phyloP scores from a whole-genome alignment of 2,113 vertebrate species.

The Alaudala cheleensis region DNA sequence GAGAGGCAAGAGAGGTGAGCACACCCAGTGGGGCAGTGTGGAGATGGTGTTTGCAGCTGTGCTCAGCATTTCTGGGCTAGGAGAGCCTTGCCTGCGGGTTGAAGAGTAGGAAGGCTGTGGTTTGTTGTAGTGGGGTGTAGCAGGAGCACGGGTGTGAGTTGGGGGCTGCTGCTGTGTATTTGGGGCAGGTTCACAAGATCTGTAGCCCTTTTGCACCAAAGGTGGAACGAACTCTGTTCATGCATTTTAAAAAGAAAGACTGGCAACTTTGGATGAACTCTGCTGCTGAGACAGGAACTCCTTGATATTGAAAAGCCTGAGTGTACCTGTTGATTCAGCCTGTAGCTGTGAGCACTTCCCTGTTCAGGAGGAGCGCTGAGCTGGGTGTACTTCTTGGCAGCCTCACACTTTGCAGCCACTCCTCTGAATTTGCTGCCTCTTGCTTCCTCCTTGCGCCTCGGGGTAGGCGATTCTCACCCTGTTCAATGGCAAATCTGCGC shows the following conservation, averaged over 20 bases:
- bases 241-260: background rate
- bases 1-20: background rate
- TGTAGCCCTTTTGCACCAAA: background rate
- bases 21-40: fast-evolving
- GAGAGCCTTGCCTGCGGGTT: background rate
- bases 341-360: background rate
- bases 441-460: background rate
- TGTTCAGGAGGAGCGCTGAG: background rate
- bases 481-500: background rate
- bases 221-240: fast-evolving
- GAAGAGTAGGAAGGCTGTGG: background rate
- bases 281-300: background rate
- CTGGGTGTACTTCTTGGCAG: background rate
- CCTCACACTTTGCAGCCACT: background rate
- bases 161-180: background rate
- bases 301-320: background rate
- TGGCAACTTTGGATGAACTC: background rate
- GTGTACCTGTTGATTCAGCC: background rate
- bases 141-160: fast-evolving
- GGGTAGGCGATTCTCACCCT: background rate
- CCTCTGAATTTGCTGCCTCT: background rate
- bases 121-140: background rate
- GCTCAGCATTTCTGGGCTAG: too few species aligned
- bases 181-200: background rate
- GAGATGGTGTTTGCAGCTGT: background rate